These are phyloP conservation scores for Scaptomyza reducta DNA, from an alignment of 2,888 invertebrate genomes.

Conservation along the genomic window DNA sequence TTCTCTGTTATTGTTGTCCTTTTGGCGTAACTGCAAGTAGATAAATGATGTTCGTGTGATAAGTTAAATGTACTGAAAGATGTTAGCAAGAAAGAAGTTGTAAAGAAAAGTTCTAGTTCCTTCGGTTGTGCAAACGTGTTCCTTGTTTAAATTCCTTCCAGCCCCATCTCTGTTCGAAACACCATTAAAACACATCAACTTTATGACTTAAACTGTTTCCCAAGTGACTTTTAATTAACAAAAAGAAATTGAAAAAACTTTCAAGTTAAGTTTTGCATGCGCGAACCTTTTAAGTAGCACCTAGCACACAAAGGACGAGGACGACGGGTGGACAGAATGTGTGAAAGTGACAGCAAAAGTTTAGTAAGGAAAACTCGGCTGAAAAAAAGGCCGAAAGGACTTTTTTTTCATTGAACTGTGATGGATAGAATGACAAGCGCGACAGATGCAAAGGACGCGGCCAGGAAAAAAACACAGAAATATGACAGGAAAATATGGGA, in stretches of 20 bases:
- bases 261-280: neutral
- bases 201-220: slow-evolving; percentile 4
- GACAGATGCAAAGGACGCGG: slow-evolving; percentile 29
- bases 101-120: neutral
- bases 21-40: neutral
- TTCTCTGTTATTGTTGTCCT: slow-evolving; percentile 1
- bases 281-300: neutral
- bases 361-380: neutral
- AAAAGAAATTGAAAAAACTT: neutral
- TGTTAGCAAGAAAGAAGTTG: neutral
- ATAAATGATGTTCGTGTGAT: neutral
- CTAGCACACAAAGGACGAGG: neutral
- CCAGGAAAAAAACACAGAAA: too few species aligned
- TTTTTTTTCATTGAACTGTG: slow-evolving; percentile 15
- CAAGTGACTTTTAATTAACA: slow-evolving; percentile 5
- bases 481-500: slow-evolving; percentile 5
- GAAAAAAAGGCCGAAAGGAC: neutral
- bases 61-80: neutral
- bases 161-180: neutral
- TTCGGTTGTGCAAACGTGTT: neutral
- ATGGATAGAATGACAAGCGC: slow-evolving; percentile 12
- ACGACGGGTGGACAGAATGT: too few species aligned
- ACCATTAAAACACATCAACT: neutral
- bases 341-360: neutral
- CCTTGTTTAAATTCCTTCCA: neutral